These are phyloP conservation scores for Morone chrysops DNA, from an alignment of 2,113 vertebrate genomes.

Conservation along the genomic window DNA sequence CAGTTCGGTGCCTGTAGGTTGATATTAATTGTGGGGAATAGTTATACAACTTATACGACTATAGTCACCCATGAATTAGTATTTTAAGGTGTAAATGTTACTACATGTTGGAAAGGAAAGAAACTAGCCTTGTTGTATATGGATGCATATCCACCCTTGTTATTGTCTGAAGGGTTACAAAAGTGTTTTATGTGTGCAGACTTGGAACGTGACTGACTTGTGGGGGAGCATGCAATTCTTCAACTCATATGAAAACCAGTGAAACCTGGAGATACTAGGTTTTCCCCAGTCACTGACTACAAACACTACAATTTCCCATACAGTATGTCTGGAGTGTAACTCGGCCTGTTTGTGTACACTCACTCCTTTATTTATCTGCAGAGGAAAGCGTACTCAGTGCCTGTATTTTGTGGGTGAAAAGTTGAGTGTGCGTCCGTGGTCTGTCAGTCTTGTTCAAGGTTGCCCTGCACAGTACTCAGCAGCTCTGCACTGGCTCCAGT, in stretches of 20 bases:
- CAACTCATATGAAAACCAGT: background rate
- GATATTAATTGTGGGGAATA: background rate
- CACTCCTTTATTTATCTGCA: slow-evolving; percentile 20
- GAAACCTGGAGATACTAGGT: background rate
- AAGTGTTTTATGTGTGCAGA: background rate
- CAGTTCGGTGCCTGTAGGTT: background rate
- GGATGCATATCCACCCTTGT: background rate
- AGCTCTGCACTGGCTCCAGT: slow-evolving; percentile 31
- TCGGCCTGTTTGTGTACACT: slow-evolving; percentile 21
- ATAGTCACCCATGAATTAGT: background rate
- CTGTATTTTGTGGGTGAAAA: slow-evolving; percentile 23
- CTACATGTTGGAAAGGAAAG: background rate
- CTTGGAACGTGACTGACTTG: background rate
- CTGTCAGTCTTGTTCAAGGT: slow-evolving; percentile 29
- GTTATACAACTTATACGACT: background rate
- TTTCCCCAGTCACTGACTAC: background rate
- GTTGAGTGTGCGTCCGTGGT: background rate
- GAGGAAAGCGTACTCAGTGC: slow-evolving; percentile 18
- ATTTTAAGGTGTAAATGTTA: background rate
- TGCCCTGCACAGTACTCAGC: slow-evolving; percentile 15
- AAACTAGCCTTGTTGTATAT: background rate
- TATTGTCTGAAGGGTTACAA: background rate
- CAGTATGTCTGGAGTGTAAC: background rate
- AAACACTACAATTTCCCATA: background rate
- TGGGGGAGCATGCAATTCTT: background rate